phyloP scores from a whole-genome alignment of 2,113 vertebrate species.

The Oncorhynchus mykiss region DNA sequence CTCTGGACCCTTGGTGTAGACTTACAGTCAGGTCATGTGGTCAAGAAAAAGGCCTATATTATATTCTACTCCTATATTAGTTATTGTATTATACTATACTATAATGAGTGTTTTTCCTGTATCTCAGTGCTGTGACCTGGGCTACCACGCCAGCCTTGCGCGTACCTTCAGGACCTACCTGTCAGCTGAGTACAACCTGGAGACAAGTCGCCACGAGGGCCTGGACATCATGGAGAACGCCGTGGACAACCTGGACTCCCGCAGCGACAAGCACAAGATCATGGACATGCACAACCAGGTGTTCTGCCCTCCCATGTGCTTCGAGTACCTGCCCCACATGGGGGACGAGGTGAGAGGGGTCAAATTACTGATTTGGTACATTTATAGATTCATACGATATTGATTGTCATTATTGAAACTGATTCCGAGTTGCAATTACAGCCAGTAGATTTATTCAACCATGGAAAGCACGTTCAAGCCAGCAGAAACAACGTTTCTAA shows the following conservation, averaged over 20 bases:
- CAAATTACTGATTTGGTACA: not conserved
- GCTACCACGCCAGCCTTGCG: constrained; percentile 93
- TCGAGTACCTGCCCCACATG: constrained; percentile 98
- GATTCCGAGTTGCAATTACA: not conserved
- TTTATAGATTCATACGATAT: not conserved
- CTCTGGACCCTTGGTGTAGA: no score
- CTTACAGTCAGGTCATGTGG: no score
- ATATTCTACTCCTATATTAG: no score
- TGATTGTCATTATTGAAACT: not conserved
- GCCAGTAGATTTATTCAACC: no score
- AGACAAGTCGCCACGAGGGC: constrained; percentile 94
- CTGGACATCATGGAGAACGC: constrained; percentile 93
- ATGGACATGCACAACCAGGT: constrained; percentile 99
- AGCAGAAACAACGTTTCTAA: not conserved
- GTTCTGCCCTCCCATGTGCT: constrained; percentile 96
- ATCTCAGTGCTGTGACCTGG: constrained; percentile 91
- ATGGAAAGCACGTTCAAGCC: not conserved
- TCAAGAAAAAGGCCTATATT: no score
- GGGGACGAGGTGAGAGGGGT: constrained; percentile 88
- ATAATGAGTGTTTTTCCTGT: not conserved
- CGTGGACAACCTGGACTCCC: constrained; percentile 93
- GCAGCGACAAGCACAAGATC: constrained; percentile 97
- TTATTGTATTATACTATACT: no score
- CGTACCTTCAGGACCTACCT: constrained; percentile 95
- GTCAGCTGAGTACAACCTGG: constrained; percentile 96